Evolutionary conservation across 2,888 invertebrate species (phyloP), one percentile per base, ranked within the genome.

Genomic region (Dasysyrphus albostriatus): DNA sequence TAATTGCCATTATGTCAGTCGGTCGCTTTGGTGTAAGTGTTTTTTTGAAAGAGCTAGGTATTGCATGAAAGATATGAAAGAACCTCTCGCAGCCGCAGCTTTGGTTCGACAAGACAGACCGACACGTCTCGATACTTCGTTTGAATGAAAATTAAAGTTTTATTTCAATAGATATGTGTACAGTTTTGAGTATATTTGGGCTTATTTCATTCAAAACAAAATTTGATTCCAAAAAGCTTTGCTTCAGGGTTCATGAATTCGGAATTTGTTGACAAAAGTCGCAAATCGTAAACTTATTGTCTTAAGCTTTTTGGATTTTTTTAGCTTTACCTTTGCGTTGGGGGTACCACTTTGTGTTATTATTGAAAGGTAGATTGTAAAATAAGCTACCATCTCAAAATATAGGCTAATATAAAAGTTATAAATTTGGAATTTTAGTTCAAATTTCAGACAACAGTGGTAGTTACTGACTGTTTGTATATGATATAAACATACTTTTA

Each of bases 1-100:
- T 65, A 79, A 83, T 75, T 70, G 34, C 63, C 75, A 44, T 81
- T 63, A 69, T 39, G 51, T 69, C 51, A 49, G 67, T 69, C 10
- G 51, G 51, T 10, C 69, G 51, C 51, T 24, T 54, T 37, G n/a
- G 51, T 24, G 9, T 63, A 63, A 24, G 37, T 69, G 24, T 49
- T 67, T 54, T 51, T 34, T 24, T 49, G 10, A 24, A 69, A 51
- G 47, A 32, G 47, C 47, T 65, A 42, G 24, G 42, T 32, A 16
- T n/a, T n/a, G 19, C 19, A 24, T 51, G 19, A 16, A 6, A 65
- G 14, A n/a, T 16, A 37, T 44, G 10, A 16, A 47, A 32, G 65
- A 47, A 19, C 37, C n/a, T 51, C 14, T 51, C 19, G 44, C 44
- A 44, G 65, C 65, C 19, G 44, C 44, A 44, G 65, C 65, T 65